These are phyloP conservation scores for Pyrrhia umbra DNA, from an alignment of 2,888 invertebrate species.

Conservation along the genomic window DNA sequence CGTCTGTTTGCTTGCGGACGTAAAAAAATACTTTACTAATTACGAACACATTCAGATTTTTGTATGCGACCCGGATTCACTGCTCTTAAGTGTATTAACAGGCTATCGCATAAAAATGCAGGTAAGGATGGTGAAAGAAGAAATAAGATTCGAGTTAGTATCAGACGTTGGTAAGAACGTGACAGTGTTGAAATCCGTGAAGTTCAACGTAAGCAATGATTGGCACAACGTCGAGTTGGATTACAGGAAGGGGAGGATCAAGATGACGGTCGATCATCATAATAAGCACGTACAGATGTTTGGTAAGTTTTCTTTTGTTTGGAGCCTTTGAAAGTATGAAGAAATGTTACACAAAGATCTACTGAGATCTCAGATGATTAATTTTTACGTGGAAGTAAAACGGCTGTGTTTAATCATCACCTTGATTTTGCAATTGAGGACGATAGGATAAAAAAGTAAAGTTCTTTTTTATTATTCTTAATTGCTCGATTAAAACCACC, in stretches of 20 bases:
- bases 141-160: conserved; percentile 95
- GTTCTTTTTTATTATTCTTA: background rate
- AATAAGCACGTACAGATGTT: conserved; percentile 93
- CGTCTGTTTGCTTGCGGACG: too few relatives aligned
- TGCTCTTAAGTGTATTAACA: too few relatives aligned
- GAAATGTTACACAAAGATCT: background rate
- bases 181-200: conserved; percentile 94
- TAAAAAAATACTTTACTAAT: too few relatives aligned
- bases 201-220: conserved; percentile 94
- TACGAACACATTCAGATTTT: too few relatives aligned
- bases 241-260: conserved; percentile 93
- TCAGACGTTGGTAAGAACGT: conserved; percentile 94
- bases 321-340: background rate
- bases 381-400: background rate
- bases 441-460: too few relatives aligned
- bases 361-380: background rate
- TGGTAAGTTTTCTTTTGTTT: conserved; percentile 76
- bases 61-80: too few relatives aligned
- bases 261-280: conserved; percentile 93
- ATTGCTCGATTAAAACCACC: background rate
- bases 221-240: conserved; percentile 96
- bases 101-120: conserved; percentile 66
- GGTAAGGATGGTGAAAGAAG: conserved; percentile 95
- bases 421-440: too few relatives aligned
- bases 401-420: too few relatives aligned